These are phyloP conservation scores for Scaptomyza hsui DNA, from an alignment of 1,140 invertebrate genomes.

Conservation along the genomic window DNA sequence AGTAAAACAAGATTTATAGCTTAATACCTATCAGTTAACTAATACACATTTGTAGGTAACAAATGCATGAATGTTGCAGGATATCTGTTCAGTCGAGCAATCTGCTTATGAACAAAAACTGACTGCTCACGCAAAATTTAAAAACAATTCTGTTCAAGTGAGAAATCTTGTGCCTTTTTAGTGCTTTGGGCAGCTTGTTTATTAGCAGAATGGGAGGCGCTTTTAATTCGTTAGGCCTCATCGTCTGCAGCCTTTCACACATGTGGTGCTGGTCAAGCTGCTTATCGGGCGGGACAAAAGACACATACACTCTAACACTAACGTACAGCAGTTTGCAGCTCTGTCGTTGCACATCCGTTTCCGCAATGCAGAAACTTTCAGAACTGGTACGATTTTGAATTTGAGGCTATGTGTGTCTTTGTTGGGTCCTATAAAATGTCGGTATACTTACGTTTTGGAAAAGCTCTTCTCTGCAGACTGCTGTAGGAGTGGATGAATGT, in stretches of 20 bases:
- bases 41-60: too few relatives aligned
- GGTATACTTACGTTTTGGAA: conserved; percentile 16
- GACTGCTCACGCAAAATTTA: neutral
- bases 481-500: conserved; percentile 22
- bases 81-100: neutral
- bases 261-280: conserved; percentile 18
- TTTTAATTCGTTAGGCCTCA: neutral
- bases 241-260: conserved; percentile 19
- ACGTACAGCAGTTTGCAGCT: conserved; percentile 7
- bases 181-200: neutral
- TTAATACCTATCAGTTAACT: too few relatives aligned
- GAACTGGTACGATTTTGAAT: conserved; percentile 1
- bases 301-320: neutral
- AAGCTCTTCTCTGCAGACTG: conserved; percentile 1
- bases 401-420: conserved; percentile 10
- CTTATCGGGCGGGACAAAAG: conserved; percentile 25
- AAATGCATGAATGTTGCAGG: too few relatives aligned
- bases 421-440: conserved; percentile 28
- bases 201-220: neutral
- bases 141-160: neutral
- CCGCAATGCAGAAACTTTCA: conserved; percentile 42
- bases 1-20: too few relatives aligned
- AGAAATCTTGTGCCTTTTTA: neutral
- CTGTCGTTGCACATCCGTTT: conserved; percentile 27
- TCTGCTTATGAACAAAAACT: neutral